A percentile compares a stretch with the other conserved stretches of the same genome.
Evolutionary conservation across 2,113 vertebrate species (phyloP).

Genomic region (Otocyon megalotis): DNA sequence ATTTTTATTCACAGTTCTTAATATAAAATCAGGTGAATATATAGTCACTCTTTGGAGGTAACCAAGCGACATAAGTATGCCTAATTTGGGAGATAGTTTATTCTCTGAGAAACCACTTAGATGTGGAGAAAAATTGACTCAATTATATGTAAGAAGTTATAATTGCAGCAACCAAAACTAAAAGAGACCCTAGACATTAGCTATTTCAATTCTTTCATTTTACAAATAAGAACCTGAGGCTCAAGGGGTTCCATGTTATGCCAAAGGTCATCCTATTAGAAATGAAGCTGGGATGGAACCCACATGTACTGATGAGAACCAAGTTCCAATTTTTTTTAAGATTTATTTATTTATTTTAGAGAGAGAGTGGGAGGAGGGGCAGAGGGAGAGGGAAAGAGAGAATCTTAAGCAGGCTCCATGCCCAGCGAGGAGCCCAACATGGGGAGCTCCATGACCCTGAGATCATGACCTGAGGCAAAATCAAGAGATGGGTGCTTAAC

Average conservation of each 20-base stretch:
- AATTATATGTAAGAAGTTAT: slow-evolving; percentile 1
- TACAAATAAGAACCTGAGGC: not conserved
- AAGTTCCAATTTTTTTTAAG: not conserved
- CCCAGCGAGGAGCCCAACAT: not conserved
- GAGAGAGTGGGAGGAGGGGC: not conserved
- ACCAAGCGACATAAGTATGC: not conserved
- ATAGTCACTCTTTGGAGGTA: not conserved
- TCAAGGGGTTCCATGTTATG: not conserved
- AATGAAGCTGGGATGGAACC: not conserved
- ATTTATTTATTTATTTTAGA: not conserved
- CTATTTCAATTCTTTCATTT: slow-evolving; percentile 6
- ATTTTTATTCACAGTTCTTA: slow-evolving; percentile 41
- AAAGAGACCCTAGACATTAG: slow-evolving; percentile 7
- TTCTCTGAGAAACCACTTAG: slow-evolving; percentile 24
- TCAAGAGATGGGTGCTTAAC: not conserved
- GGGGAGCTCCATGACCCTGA: not conserved
- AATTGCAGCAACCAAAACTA: not conserved
- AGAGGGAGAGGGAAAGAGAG: not conserved
- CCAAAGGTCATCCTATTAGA: slow-evolving; percentile 29
- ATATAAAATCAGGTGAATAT: not conserved
- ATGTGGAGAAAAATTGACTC: not conserved
- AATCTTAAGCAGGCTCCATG: not conserved
- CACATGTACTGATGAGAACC: not conserved
- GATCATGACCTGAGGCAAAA: not conserved
- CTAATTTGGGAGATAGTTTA: slow-evolving; percentile 38